These are phyloP conservation scores for Hoplodrina ambigua DNA, from an alignment of 2,888 invertebrate species.

Conservation along the genomic window DNA sequence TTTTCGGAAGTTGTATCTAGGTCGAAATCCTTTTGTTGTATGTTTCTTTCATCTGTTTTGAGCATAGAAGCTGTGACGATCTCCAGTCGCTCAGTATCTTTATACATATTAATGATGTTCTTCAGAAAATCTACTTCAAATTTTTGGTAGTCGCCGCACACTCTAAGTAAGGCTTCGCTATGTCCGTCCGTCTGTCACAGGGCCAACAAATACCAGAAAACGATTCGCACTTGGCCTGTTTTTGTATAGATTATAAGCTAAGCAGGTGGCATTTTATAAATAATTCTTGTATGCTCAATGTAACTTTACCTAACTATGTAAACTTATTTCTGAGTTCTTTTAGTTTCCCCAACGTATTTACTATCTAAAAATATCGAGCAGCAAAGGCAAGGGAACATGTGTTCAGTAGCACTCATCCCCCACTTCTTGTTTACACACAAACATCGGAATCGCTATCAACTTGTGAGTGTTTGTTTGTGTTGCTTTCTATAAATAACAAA, in stretches of 20 bases:
- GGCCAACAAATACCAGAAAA: too few species aligned
- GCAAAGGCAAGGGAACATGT: constrained; percentile 44
- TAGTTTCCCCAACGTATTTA: constrained; percentile 3
- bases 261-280: neutral
- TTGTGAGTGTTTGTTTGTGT: constrained; percentile 26
- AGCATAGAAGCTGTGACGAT: neutral
- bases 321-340: neutral
- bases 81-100: neutral
- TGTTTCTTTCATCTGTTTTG: neutral
- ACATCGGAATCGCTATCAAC: constrained; percentile 35
- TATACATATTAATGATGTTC: too few species aligned
- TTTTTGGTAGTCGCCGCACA: neutral
- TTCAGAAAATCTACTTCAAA: neutral
- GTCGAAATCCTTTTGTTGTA: constrained; percentile 9
- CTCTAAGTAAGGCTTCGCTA: too few species aligned
- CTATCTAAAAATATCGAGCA: constrained; percentile 43
- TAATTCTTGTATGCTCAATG: neutral
- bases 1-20: constrained; percentile 13
- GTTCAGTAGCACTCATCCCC: constrained; percentile 40
- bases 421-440: constrained; percentile 42
- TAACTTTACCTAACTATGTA: too few species aligned
- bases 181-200: too few species aligned
- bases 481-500: constrained; percentile 27
- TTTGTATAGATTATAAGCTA: neutral
- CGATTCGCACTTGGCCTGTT: too few species aligned